phyloP scores from a whole-genome alignment of 2,113 vertebrate genomes.

The Erpornis zantholeuca region DNA sequence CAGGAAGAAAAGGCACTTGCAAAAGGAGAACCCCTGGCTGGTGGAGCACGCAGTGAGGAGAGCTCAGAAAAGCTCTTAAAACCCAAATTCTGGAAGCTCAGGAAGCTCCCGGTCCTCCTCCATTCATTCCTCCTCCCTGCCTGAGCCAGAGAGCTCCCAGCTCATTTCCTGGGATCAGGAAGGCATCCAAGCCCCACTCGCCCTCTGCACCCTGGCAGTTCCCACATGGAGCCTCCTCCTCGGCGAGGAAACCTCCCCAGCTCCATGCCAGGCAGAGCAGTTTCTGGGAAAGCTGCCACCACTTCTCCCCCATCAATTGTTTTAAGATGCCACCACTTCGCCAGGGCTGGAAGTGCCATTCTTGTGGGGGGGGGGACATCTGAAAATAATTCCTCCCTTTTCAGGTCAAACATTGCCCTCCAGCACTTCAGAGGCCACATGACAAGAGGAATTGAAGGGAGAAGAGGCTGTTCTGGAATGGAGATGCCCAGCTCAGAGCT shows the following conservation, averaged over 20 bases:
- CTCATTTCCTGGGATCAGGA: background rate
- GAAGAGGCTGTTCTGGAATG: background rate
- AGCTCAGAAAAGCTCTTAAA: background rate
- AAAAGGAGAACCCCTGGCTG: background rate
- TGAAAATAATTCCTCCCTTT: constrained; percentile 57
- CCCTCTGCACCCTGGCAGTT: background rate
- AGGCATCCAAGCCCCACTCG: background rate
- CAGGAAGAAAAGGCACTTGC: background rate
- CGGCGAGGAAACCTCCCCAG: constrained; percentile 15
- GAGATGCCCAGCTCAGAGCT: constrained; percentile 7
- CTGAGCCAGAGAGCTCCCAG: background rate
- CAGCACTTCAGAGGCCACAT: constrained; percentile 30
- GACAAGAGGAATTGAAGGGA: background rate
- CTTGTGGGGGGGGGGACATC: constrained; percentile 17
- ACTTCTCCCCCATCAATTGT: constrained; percentile 42
- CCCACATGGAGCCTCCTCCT: background rate
- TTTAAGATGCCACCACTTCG: constrained; percentile 29
- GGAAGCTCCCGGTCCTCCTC: background rate
- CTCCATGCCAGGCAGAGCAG: constrained; percentile 20
- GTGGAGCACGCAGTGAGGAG: background rate
- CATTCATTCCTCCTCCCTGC: background rate
- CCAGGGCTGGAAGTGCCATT: constrained; percentile 41
- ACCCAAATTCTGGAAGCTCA: background rate
- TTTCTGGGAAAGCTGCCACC: constrained; percentile 59
- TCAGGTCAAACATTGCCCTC: constrained; percentile 47